phyloP scores from a whole-genome alignment of 2,888 invertebrate genomes.

The Cerceris ruficornis region DNA sequence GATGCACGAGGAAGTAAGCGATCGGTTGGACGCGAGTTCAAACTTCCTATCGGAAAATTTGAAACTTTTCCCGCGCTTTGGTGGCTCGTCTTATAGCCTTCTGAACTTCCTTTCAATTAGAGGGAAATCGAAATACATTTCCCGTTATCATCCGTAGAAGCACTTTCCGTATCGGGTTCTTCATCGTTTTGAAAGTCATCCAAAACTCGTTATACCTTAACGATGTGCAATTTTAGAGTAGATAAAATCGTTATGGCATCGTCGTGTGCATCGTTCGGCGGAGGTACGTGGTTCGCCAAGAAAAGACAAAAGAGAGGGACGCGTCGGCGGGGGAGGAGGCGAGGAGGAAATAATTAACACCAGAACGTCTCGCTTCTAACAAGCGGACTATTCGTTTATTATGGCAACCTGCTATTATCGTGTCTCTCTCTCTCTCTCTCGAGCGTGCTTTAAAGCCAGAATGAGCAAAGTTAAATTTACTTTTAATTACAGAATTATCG shows the following conservation, averaged over 20 bases:
- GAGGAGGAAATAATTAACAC: conserved; percentile 40
- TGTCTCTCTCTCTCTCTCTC: not conserved
- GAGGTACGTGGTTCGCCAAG: not conserved
- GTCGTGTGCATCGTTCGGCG: not conserved
- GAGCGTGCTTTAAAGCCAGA: not conserved
- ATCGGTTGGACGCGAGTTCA: too few relatives aligned
- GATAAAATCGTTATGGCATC: not conserved
- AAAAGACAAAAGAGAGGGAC: not conserved
- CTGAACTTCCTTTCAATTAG: too few relatives aligned
- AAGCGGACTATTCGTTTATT: conserved; percentile 46
- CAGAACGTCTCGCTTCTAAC: conserved; percentile 35
- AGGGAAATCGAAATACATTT: not conserved
- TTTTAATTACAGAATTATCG: conserved; percentile 14
- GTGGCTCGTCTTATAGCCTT: not conserved
- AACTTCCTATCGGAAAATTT: not conserved
- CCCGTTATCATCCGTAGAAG: not conserved
- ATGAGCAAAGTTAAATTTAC: conserved; percentile 17
- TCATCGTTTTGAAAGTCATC: not conserved
- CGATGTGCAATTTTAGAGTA: not conserved
- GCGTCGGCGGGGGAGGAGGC: not conserved
- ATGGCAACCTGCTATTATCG: conserved; percentile 37
- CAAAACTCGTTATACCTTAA: conserved; percentile 15
- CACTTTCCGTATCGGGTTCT: not conserved
- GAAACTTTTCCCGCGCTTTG: not conserved
- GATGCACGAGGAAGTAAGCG: too few relatives aligned